These are phyloP conservation scores for Petrophora chlorosata DNA, from an alignment of 2,888 invertebrate species.

Conservation along the genomic window DNA sequence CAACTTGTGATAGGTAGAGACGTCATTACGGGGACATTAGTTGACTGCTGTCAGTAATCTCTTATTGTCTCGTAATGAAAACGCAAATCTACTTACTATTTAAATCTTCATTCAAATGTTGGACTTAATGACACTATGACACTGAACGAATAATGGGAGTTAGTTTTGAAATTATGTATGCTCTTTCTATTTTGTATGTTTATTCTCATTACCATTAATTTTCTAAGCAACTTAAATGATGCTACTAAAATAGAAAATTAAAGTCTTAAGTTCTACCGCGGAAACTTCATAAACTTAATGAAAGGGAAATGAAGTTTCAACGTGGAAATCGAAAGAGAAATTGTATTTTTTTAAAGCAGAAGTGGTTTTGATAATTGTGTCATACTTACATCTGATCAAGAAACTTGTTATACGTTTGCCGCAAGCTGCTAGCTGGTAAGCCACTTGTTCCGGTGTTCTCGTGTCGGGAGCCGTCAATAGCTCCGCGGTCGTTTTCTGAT, in stretches of 20 bases:
- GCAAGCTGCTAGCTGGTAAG: conserved; percentile 29
- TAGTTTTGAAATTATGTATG: not conserved
- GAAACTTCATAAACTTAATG: too few species aligned
- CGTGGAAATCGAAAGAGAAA: conserved; percentile 38
- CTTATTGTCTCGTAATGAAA: conserved; percentile 10
- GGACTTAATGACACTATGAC: conserved; percentile 8
- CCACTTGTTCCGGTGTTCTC: conserved; percentile 45
- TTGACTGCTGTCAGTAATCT: conserved; percentile 11
- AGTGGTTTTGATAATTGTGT: conserved; percentile 35
- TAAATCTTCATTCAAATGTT: conserved; percentile 9
- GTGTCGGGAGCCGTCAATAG: conserved; percentile 45
- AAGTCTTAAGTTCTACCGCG: too few species aligned
- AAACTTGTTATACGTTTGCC: conserved; percentile 38
- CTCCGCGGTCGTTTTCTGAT: conserved; percentile 55
- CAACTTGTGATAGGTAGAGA: conserved; percentile 7
- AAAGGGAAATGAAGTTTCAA: conserved; percentile 24
- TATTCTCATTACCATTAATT: too few species aligned
- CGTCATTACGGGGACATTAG: conserved; percentile 18
- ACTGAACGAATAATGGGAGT: conserved; percentile 3
- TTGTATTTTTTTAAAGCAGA: conserved; percentile 28
- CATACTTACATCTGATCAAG: conserved; percentile 38
- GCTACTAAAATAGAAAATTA: too few species aligned
- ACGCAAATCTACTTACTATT: conserved; percentile 16
- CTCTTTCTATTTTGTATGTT: too few species aligned
- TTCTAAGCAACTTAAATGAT: too few species aligned